Evolutionary conservation across 1,140 invertebrate species (phyloP).

Genomic region (Tribolium madens): DNA sequence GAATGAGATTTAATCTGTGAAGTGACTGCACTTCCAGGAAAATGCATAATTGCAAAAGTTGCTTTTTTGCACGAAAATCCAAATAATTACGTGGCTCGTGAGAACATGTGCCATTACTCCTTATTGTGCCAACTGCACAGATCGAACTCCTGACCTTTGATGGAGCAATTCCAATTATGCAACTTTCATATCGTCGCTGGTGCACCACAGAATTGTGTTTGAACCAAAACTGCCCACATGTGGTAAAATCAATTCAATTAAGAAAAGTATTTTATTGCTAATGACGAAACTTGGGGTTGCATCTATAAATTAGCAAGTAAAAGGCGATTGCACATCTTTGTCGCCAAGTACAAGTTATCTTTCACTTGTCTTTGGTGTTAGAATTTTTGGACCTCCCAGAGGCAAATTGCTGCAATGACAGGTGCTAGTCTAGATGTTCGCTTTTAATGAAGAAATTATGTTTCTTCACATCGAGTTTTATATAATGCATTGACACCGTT

Average conservation of each 20-base stretch:
- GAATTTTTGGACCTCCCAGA: neutral
- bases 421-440: slow-evolving; percentile 25
- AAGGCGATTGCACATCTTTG: slow-evolving; percentile 33
- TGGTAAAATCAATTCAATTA: neutral
- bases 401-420: slow-evolving; percentile 19
- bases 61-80: neutral
- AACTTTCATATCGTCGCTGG: slow-evolving; percentile 6
- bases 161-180: slow-evolving; percentile 41
- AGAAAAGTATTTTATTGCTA: neutral
- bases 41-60: neutral
- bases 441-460: slow-evolving; percentile 21
- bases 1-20: neutral
- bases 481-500: slow-evolving; percentile 14
- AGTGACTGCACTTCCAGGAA: neutral
- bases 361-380: slow-evolving; percentile 3
- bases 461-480: slow-evolving; percentile 11
- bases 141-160: slow-evolving; percentile 50
- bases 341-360: slow-evolving; percentile 11
- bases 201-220: slow-evolving; percentile 9
- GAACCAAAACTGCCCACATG: neutral
- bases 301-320: slow-evolving; percentile 10
- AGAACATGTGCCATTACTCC: slow-evolving; percentile 49
- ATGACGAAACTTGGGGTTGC: neutral
- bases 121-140: slow-evolving; percentile 36
- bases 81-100: slow-evolving; percentile 25